A percentile compares a stretch with the other conserved stretches of the same genome.
Evolutionary conservation across 2,113 vertebrate species (phyloP).

Genomic region (Emydura subglobosa): DNA sequence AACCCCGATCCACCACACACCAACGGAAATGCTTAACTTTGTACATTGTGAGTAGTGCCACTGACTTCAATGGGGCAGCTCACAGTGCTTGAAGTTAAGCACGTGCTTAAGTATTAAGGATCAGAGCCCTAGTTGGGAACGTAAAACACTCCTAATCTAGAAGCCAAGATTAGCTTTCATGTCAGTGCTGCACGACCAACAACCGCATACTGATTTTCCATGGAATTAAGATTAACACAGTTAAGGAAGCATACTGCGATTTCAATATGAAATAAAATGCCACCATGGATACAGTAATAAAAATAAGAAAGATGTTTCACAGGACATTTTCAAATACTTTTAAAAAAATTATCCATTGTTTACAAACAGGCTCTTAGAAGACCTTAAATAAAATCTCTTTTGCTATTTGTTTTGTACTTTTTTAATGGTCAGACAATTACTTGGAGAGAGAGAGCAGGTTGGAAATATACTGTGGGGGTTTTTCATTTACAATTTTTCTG

Average conservation of each 20-base stretch:
- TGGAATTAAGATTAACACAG: background rate
- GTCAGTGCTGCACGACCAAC: background rate
- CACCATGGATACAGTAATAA: background rate
- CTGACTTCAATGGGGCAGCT: background rate
- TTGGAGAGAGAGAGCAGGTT: background rate
- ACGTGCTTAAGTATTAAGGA: background rate
- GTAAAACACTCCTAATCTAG: background rate
- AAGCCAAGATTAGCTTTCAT: background rate
- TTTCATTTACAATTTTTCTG: background rate
- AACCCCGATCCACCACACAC: background rate
- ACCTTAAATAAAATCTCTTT: background rate
- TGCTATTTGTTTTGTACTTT: background rate
- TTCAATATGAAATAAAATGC: background rate
- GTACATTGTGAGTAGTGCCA: rapidly evolving
- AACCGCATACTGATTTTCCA: background rate
- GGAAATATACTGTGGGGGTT: background rate
- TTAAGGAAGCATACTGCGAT: conserved; percentile 4
- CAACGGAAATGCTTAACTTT: background rate
- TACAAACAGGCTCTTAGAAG: background rate
- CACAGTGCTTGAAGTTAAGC: rapidly evolving
- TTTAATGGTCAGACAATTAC: background rate
- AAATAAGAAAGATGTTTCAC: conserved; percentile 25
- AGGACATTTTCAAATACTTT: background rate
- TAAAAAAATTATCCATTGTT: background rate
- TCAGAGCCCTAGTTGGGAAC: background rate